Evolutionary conservation across 1,140 invertebrate genomes (phyloP), one percentile per base, ranked within the genome.

Genomic region (Meloidogyne floridensis): DNA sequence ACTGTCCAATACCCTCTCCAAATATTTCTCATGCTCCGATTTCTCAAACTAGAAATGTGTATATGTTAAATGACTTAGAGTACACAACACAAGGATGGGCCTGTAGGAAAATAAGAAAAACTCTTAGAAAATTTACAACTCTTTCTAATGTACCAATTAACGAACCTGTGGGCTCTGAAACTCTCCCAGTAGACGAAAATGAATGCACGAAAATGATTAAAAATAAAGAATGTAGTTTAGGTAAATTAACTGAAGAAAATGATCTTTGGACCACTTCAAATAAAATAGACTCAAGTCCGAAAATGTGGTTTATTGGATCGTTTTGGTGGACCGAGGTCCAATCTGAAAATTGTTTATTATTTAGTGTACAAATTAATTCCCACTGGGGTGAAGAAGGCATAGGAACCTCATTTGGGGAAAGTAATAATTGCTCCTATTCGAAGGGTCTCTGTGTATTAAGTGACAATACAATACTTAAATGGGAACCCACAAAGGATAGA

Each of bases 281-380:
- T 9, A 4, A 42, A 75, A 75, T 75, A 18, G 73, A 75, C 9
- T 5, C 43, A 2, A 75, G 51, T 6, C 73, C 73, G 8, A 75
- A 56, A 75, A 54, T 75, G n/a, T 75, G 73, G 73, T 10, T 75
- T 15, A 75, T 75, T 2, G 73, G 73, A 3, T 75, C 73, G 1
- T 75, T 75, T 10, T 75, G 51, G 2, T 75, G 73, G 73, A 3
- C 20, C 9, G 10, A 6, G 0, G 32, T 42, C 0, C 7, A 75
- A n/a, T 18, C 51, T 18, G 20, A 75, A 9, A 20, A 75, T 20
- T 75, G 73, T 42, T 75, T 75, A n/a, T n/a, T 56, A 3, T 75
- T 75, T 10, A 20, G 43, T 8, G 43, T 56, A 6, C 7, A 18
- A 3, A 18, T 75, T 8, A 54, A n/a, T 10, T 75, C 73, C 0